Conservation (phyloP, 2,113 vertebrate genomes). For the Clarias batrachus region DNA sequence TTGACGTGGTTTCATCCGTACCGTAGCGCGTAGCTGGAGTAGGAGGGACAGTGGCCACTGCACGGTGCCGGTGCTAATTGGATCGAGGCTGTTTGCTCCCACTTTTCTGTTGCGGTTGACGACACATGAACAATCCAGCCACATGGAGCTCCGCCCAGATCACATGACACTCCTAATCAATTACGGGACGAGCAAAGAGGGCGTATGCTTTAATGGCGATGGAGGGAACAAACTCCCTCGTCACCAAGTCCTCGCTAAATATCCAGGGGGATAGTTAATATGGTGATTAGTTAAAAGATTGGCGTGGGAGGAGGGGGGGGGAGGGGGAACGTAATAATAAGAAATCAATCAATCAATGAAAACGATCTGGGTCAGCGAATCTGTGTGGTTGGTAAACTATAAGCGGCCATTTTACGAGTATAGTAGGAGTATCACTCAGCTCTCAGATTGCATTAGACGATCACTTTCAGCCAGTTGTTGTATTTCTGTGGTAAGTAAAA, state of each 20-base stretch:
- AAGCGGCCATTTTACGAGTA: constrained; percentile 97
- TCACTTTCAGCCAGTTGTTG: background rate
- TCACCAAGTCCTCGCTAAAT: constrained; percentile 70
- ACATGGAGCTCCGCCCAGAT: constrained; percentile 90
- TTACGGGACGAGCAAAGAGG: background rate
- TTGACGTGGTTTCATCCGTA: background rate
- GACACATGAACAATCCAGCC: constrained; percentile 99
- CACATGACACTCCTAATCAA: constrained; percentile 7
- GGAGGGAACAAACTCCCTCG: constrained; percentile 29
- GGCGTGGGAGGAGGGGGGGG: constrained; percentile 56
- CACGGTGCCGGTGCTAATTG: constrained; percentile 93
- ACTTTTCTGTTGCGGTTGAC: constrained; percentile 99
- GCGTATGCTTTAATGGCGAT: background rate
- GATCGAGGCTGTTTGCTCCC: constrained; percentile 99
- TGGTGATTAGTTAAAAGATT: constrained; percentile 70
- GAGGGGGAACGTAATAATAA: background rate
- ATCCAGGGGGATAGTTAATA: constrained; percentile 42
- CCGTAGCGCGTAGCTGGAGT: constrained; percentile 12
- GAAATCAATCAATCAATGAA: too few species aligned
- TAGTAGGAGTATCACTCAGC: constrained; percentile 11
- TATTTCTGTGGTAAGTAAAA: background rate
- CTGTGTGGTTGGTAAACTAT: constrained; percentile 91
- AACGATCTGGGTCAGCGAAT: constrained; percentile 81
- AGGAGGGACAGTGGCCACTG: constrained; percentile 89
- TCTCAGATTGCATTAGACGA: background rate